Evolutionary conservation across 2,888 invertebrate species (phyloP), one percentile per base, ranked within the genome.

Genomic region (Disparrhopalites patrizii): DNA sequence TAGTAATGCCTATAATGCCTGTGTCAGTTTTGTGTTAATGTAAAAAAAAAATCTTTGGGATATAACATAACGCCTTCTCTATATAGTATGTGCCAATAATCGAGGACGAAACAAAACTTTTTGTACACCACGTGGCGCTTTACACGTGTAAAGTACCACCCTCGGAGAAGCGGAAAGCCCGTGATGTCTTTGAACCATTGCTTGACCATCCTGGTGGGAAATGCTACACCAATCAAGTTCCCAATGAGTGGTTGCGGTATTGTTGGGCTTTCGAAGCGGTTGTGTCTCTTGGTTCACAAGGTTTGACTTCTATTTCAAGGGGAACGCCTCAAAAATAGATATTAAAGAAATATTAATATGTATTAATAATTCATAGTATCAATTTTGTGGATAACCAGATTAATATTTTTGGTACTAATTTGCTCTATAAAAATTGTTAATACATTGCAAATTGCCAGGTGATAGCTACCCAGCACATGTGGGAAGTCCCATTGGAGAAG

Each of bases 111-210:
- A 81, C 81, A 66, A 82, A 83, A 68, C 84, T 83, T 0, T 81
- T 89, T 62, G 88, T 93, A 0, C 93, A 93, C 79, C 93, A 93
- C 77, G 89, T 93, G 85, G 86, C 92, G 55, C 79, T 94, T 50
- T 91, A 91, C 79, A 91, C 91, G 77, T 94, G 93, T 77, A 57
- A 64, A n/a, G 61, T 67, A 10, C 68, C 71, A 3, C 57, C 69
- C 69, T 25, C 68, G 25, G 27, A 66, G n/a, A 62, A 70, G 23
- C 20, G 55, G 27, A 56, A 58, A 64, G 33, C 62, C 57, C 63
- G 68, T 52, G 65, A 25, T 28, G 77, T 79, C 51, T 76, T 80
- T 87, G 87, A 85, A 87, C 88, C 84, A 10, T 90, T 87, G 82
- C 83, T 87, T 0, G 84, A 85, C 51, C 84, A 86, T 4, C 83